Percentiles rank a stretch among this genome's conserved stretches.
phyloP scores from a whole-genome alignment of 1,140 invertebrate species.

The Lordiphosa stackelbergi region DNA sequence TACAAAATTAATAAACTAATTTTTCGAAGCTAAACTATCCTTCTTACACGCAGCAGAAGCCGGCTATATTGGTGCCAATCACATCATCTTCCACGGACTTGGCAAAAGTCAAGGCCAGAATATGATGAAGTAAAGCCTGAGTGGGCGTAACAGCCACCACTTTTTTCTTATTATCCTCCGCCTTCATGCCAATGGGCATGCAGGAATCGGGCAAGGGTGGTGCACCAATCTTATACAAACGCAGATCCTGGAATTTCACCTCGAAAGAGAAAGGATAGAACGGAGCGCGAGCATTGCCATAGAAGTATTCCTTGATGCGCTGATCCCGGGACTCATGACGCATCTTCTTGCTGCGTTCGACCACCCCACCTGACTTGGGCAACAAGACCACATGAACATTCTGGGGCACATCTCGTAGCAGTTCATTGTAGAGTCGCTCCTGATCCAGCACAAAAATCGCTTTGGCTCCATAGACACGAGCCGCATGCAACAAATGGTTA shows the following conservation, averaged over 20 bases:
- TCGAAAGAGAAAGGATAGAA: slow-evolving; percentile 96
- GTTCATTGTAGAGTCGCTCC: slow-evolving; percentile 95
- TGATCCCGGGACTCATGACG: slow-evolving; percentile 87
- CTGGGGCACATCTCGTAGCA: slow-evolving; percentile 93
- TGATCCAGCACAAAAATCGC: slow-evolving; percentile 97
- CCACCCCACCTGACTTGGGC: slow-evolving; percentile 97
- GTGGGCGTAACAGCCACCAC: slow-evolving; percentile 89
- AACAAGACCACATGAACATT: slow-evolving; percentile 95
- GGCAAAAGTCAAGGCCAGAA: slow-evolving; percentile 92
- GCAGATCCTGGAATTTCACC: slow-evolving; percentile 90
- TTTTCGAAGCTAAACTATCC: not conserved
- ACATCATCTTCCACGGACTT: slow-evolving; percentile 87
- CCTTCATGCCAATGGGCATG: slow-evolving; percentile 96
- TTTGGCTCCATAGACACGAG: slow-evolving; percentile 96
- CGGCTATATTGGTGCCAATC: slow-evolving; percentile 91
- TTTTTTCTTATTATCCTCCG: slow-evolving; percentile 94
- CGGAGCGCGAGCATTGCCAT: slow-evolving; percentile 86
- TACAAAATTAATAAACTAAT: slow-evolving; percentile 4
- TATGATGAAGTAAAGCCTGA: slow-evolving; percentile 88
- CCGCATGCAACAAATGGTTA: slow-evolving; percentile 88
- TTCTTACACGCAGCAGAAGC: slow-evolving; percentile 96
- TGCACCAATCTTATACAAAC: slow-evolving; percentile 96
- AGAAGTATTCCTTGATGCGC: slow-evolving; percentile 96
- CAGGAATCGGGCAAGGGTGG: slow-evolving; percentile 94
- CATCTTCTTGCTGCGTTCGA: slow-evolving; percentile 86